Conservation (phyloP, 2,888 invertebrate genomes). For the Agonopterix arenella region DNA sequence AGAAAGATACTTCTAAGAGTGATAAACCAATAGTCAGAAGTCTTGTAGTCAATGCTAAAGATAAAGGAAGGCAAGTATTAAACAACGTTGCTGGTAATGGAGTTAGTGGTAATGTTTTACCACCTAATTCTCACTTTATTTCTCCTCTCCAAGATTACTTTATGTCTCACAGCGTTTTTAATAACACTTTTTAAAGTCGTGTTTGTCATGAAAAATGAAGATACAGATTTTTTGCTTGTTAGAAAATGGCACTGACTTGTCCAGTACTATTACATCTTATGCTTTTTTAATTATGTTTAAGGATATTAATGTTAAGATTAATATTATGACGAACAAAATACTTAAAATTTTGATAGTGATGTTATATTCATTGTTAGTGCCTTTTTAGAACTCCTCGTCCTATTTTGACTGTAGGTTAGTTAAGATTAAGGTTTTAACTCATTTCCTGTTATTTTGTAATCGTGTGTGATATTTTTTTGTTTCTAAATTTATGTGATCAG, state of each 20-base stretch:
- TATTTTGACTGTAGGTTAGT: too few species aligned
- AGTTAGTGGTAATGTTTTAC: not conserved
- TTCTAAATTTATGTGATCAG: not conserved
- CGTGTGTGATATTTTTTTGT: not conserved
- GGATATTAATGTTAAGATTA: too few species aligned
- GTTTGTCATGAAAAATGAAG: not conserved
- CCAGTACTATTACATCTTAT: too few species aligned
- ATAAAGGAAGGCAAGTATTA: constrained; percentile 18
- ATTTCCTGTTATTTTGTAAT: not conserved
- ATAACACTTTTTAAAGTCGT: not conserved
- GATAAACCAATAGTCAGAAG: too few species aligned
- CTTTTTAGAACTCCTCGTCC: too few species aligned
- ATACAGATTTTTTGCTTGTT: too few species aligned
- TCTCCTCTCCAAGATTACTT: not conserved
- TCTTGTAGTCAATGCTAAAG: not conserved
- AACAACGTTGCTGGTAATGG: not conserved
- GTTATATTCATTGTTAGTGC: too few species aligned
- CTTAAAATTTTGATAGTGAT: too few species aligned
- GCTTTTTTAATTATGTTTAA: too few species aligned
- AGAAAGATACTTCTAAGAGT: too few species aligned
- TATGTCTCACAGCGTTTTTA: constrained; percentile 1
- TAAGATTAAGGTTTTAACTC: not conserved
- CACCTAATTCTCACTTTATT: not conserved
- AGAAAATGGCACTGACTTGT: too few species aligned
- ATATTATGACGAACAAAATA: too few species aligned